Evolutionary conservation across 2,113 vertebrate species (phyloP), one percentile per base, ranked within the genome.

Genomic region (Eidolon helvum): DNA sequence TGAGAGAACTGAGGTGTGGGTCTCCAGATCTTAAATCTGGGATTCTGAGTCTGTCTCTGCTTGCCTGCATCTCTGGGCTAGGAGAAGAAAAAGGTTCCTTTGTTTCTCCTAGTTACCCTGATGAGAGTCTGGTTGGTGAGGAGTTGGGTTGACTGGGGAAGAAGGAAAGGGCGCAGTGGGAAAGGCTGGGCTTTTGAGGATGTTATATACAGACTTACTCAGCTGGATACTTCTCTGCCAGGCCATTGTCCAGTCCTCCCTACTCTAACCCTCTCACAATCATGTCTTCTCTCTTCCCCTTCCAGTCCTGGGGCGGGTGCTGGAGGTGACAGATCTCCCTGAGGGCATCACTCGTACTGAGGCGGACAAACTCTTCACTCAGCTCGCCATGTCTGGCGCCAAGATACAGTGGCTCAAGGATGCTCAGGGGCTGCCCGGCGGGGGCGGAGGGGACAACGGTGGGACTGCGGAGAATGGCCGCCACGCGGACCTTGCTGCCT

Each of bases 321-420:
- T 99, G 96, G 99, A 99, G 98, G 99, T 99, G 84, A 99, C 99
- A 0, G 99, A 99, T 98, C 99, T 99, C 91, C 99, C 99, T 1
- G 99, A 99, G 97, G 99, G 99, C 96, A 99, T 99, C 98, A 99
- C 99, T 0, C 99, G 99, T 93, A 99, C 99, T 0, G 99, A 99
- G 57, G 99, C 99, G 0, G 99, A 99, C 97, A 99, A 99, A 95
- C 99, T 99, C 98, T 99, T 99, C 98, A 99, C 99, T 74, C 99
- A 99, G 98, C 99, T 99, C 8, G 99, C 99, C 66, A 99, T 99
- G 99, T 99, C 99, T 0, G 99, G 99, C 43, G 99, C 99, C 99
- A 99, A 99, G 99, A 99, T 99, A 98, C 99, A 99, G 98, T 99
- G 99, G 99, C 99, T 99, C 95, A 99, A 99, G 98, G 99, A 99